A percentile compares a stretch with the other conserved stretches of the same genome.
Evolutionary conservation across 2,113 vertebrate genomes (phyloP).

Genomic region (Menura novaehollandiae): DNA sequence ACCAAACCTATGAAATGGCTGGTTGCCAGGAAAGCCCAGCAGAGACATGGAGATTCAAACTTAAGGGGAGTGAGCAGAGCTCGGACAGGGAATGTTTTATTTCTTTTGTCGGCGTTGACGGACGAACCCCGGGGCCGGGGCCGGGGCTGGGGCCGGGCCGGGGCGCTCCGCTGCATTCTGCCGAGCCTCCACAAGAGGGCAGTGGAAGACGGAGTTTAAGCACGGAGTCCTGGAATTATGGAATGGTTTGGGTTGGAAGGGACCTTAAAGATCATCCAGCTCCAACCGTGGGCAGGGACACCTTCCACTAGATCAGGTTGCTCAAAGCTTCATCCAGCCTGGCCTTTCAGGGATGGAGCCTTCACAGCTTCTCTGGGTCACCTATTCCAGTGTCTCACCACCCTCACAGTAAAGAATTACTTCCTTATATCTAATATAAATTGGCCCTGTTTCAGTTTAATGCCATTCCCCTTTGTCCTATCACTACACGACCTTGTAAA

Average conservation of each 20-base stretch:
- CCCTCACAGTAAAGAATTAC: not conserved
- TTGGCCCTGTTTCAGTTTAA: not conserved
- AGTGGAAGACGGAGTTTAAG: constrained; percentile 2
- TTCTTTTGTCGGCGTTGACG: rapidly evolving
- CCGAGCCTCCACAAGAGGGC: constrained; percentile 26
- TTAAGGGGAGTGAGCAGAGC: not conserved
- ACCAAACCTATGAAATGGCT: not conserved
- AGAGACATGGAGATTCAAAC: no score
- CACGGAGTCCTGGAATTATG: rapidly evolving
- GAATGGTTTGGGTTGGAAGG: not conserved
- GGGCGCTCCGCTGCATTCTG: not conserved
- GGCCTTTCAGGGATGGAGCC: not conserved
- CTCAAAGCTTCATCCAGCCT: not conserved
- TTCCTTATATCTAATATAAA: not conserved
- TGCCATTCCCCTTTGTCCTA: not conserved
- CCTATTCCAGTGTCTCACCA: not conserved
- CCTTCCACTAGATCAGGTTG: not conserved
- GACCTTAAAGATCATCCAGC: not conserved
- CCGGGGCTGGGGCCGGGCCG: not conserved
- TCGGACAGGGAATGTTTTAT: not conserved
- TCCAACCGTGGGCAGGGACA: not conserved
- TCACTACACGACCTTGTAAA: not conserved
- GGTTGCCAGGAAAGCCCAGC: not conserved
- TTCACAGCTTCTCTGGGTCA: not conserved
- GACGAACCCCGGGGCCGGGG: no score